Conservation (phyloP, 2,888 invertebrate genomes). For the Rhagium mordax region DNA sequence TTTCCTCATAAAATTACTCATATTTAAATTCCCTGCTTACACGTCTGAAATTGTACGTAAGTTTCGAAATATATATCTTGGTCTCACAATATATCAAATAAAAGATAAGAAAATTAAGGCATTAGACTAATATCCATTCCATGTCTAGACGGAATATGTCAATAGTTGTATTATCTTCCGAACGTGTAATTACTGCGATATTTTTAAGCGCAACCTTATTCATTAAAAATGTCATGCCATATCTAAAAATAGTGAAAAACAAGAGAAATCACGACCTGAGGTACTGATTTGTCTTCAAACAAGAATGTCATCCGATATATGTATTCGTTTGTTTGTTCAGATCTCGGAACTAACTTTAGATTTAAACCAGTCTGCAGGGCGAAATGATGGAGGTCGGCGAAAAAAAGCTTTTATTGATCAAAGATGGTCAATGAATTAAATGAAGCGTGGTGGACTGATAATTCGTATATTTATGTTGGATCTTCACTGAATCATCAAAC, state of each 20-base stretch:
- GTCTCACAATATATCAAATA: conserved; percentile 10
- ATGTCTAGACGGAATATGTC: conserved; percentile 33
- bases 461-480: no score
- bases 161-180: conserved; percentile 26
- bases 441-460: no score
- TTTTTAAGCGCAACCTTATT: background rate
- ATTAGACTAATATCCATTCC: conserved; percentile 19
- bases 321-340: no score
- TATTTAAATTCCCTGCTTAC: no score
- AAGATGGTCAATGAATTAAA: no score
- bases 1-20: conserved; percentile 3
- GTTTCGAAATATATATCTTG: background rate
- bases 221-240: background rate
- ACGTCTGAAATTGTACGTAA: no score
- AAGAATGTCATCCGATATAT: no score
- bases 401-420: no score
- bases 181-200: background rate
- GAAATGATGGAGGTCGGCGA: no score
- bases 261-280: background rate
- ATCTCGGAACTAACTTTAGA: no score
- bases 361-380: no score
- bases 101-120: conserved; percentile 24
- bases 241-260: background rate
- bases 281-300: background rate
- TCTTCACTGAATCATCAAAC: no score